These are phyloP conservation scores for Galerucella calmariensis DNA, from an alignment of 2,888 invertebrate genomes.

Conservation along the genomic window DNA sequence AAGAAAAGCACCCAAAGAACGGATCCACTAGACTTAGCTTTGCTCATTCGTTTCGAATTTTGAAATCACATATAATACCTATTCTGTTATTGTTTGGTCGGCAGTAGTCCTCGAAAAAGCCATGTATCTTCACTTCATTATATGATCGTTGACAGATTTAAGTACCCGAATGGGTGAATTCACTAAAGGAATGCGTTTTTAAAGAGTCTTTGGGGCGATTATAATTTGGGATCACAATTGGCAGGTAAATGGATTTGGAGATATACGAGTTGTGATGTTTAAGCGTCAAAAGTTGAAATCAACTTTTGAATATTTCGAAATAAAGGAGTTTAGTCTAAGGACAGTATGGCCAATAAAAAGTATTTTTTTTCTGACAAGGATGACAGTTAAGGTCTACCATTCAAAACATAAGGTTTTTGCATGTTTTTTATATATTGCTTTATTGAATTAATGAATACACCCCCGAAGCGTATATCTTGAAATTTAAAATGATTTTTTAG, in stretches of 20 bases:
- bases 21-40: slow-evolving; percentile 55
- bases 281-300: too few relatives aligned
- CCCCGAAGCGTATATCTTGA: too few relatives aligned
- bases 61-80: slow-evolving; percentile 49
- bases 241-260: background rate
- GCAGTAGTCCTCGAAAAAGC: slow-evolving; percentile 55
- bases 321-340: too few relatives aligned
- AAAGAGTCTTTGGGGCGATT: slow-evolving; percentile 11
- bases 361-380: too few relatives aligned
- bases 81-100: slow-evolving; percentile 56
- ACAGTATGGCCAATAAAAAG: too few relatives aligned
- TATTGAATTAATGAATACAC: too few relatives aligned
- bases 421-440: too few relatives aligned
- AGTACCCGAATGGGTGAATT: slow-evolving; percentile 8
- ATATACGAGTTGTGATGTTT: slow-evolving; percentile 1
- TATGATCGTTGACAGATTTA: slow-evolving; percentile 48
- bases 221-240: background rate
- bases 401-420: too few relatives aligned
- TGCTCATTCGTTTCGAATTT: slow-evolving; percentile 58
- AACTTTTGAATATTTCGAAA: too few relatives aligned
- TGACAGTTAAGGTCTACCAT: too few relatives aligned
- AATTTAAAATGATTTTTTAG: too few relatives aligned
- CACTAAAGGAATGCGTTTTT: background rate
- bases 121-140: slow-evolving; percentile 46
- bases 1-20: slow-evolving; percentile 41